phyloP scores from a whole-genome alignment of 1,140 invertebrate genomes.

The Drepana arcuata region DNA sequence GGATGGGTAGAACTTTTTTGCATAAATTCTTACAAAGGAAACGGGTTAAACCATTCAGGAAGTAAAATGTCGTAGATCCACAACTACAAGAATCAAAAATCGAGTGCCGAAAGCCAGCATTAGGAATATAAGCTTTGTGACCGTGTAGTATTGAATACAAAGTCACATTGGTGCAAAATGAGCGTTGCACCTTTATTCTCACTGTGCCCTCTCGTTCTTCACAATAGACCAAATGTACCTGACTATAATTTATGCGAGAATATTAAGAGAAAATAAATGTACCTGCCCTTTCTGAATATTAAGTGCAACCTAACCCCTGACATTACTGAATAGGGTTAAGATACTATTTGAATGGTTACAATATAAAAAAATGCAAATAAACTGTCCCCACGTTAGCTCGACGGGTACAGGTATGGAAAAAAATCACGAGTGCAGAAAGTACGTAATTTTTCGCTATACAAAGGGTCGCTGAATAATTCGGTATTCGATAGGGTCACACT shows the following conservation, averaged over 20 bases:
- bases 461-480: slow-evolving; percentile 14
- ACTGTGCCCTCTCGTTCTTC: slow-evolving; percentile 33
- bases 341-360: slow-evolving; percentile 69
- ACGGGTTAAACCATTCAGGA: slow-evolving; percentile 68
- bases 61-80: slow-evolving; percentile 60
- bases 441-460: slow-evolving; percentile 28
- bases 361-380: slow-evolving; percentile 69
- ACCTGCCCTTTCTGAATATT: slow-evolving; percentile 73
- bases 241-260: slow-evolving; percentile 74
- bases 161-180: slow-evolving; percentile 18
- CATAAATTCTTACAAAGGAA: slow-evolving; percentile 72
- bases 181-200: slow-evolving; percentile 33
- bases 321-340: slow-evolving; percentile 68
- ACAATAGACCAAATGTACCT: slow-evolving; percentile 70
- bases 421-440: slow-evolving; percentile 53
- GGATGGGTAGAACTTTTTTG: slow-evolving; percentile 73
- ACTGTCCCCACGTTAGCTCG: slow-evolving; percentile 54
- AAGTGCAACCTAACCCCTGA: slow-evolving; percentile 72
- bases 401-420: slow-evolving; percentile 60
- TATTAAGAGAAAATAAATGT: slow-evolving; percentile 71
- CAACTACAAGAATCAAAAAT: slow-evolving; percentile 32
- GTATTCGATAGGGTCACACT: slow-evolving; percentile 46
- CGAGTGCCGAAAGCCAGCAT: slow-evolving; percentile 21
- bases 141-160: slow-evolving; percentile 18
- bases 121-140: slow-evolving; percentile 19